Evolutionary conservation across 2,888 invertebrate genomes (phyloP).

Genomic region (Euplagia quadripunctaria): DNA sequence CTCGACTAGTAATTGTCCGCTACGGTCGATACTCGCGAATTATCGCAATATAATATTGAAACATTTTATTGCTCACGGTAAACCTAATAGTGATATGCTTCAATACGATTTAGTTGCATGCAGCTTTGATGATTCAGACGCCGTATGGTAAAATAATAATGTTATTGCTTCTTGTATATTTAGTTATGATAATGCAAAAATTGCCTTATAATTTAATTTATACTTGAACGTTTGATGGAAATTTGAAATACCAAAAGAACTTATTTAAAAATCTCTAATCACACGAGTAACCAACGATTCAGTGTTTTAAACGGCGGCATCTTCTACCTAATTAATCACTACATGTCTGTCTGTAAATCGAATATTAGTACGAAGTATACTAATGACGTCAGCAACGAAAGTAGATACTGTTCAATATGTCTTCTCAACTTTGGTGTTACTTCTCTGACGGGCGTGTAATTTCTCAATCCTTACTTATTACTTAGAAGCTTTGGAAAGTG

Average conservation of each 20-base stretch:
- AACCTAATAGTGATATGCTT: conserved; percentile 52
- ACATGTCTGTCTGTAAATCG: conserved; percentile 42
- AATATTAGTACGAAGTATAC: conserved; percentile 45
- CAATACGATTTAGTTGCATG: conserved; percentile 46
- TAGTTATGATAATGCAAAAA: too few relatives aligned
- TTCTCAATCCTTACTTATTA: conserved; percentile 48
- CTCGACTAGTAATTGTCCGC: conserved; percentile 63
- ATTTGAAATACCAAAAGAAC: conserved; percentile 3
- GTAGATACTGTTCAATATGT: conserved; percentile 45
- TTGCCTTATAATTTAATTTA: background rate
- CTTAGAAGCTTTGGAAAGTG: conserved; percentile 23
- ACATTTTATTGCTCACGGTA: conserved; percentile 48
- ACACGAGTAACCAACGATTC: conserved; percentile 39
- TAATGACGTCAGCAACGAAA: conserved; percentile 43
- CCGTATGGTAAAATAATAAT: conserved; percentile 10
- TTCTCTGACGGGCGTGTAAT: conserved; percentile 48
- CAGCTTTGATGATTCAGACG: conserved; percentile 26
- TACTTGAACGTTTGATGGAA: background rate
- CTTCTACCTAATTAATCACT: conserved; percentile 47
- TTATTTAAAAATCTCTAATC: conserved; percentile 27
- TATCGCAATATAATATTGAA: conserved; percentile 62
- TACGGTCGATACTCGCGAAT: conserved; percentile 63
- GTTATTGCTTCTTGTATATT: background rate
- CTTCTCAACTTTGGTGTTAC: conserved; percentile 44
- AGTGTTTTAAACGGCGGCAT: conserved; percentile 46